Conservation (phyloP, 2,888 invertebrate genomes). For the Gastrophysa polygoni region DNA sequence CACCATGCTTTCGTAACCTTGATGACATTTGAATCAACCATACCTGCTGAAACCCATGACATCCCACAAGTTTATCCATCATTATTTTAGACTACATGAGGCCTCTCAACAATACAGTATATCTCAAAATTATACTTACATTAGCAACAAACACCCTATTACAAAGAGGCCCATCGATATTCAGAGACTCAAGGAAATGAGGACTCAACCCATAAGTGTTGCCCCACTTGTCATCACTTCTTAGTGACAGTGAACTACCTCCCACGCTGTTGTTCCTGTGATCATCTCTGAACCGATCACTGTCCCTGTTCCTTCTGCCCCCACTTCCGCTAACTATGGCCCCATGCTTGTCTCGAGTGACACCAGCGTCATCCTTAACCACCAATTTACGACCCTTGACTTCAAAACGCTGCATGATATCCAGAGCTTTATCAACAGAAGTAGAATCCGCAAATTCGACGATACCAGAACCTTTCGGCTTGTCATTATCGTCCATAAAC, state of each 20-base stretch:
- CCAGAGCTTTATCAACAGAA: constrained; percentile 78
- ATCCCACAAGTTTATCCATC: neutral
- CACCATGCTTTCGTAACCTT: neutral
- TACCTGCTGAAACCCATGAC: neutral
- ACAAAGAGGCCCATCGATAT: constrained; percentile 91
- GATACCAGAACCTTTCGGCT: constrained; percentile 88
- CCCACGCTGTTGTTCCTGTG: constrained; percentile 15
- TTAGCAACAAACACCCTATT: constrained; percentile 92
- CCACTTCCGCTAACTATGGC: constrained; percentile 69
- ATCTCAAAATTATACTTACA: constrained; percentile 33
- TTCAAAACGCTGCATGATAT: constrained; percentile 93
- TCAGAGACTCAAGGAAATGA: constrained; percentile 91
- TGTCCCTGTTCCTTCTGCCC: constrained; percentile 42
- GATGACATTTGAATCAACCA: neutral
- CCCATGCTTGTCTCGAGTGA: constrained; percentile 74
- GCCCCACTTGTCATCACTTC: constrained; percentile 65
- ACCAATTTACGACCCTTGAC: constrained; percentile 92
- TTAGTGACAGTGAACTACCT: constrained; percentile 36
- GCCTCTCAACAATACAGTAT: constrained; percentile 11
- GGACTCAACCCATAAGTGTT: constrained; percentile 95
- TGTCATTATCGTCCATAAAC: constrained; percentile 91
- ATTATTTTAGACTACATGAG: neutral
- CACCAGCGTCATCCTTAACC: constrained; percentile 84
- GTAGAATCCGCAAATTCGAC: constrained; percentile 32
- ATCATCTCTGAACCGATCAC: constrained; percentile 43